Percentiles rank a stretch among this genome's conserved stretches.
phyloP scores from a whole-genome alignment of 2,888 invertebrate genomes.

The Drosophila rellima region DNA sequence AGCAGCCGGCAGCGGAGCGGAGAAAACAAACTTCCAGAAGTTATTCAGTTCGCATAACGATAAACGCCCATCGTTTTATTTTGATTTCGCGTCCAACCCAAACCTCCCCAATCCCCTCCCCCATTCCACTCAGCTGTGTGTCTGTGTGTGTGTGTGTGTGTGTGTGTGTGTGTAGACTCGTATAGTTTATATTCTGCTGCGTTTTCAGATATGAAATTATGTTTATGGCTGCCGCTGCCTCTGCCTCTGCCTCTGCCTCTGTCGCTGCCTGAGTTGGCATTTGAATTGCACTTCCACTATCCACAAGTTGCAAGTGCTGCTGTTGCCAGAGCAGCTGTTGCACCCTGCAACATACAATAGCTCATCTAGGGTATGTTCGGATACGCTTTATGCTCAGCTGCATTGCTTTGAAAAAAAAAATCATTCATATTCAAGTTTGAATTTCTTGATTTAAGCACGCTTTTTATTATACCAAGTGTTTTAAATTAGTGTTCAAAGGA shows the following conservation, averaged over 20 bases:
- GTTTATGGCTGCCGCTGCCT: constrained; percentile 60
- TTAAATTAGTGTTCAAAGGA: too few species aligned
- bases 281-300: constrained; percentile 75
- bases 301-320: constrained; percentile 71
- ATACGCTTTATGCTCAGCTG: not conserved
- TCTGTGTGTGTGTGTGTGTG: constrained; percentile 20
- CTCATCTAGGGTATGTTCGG: constrained; percentile 2
- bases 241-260: constrained; percentile 8
- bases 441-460: too few species aligned
- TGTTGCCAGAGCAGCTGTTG: constrained; percentile 30
- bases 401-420: not conserved
- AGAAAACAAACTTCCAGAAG: constrained; percentile 83
- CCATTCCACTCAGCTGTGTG: constrained; percentile 7
- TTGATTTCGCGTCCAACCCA: constrained; percentile 64
- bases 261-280: constrained; percentile 48
- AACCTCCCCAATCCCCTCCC: constrained; percentile 9
- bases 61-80: constrained; percentile 83
- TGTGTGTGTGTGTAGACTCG: constrained; percentile 12
- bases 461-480: too few species aligned
- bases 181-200: constrained; percentile 71
- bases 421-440: not conserved
- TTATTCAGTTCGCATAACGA: constrained; percentile 83
- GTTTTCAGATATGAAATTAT: constrained; percentile 80
- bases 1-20: constrained; percentile 29
- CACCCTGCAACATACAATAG: not conserved